Conservation (phyloP, 2,797 vertebrate species). For the Myotis pilosus region DNA sequence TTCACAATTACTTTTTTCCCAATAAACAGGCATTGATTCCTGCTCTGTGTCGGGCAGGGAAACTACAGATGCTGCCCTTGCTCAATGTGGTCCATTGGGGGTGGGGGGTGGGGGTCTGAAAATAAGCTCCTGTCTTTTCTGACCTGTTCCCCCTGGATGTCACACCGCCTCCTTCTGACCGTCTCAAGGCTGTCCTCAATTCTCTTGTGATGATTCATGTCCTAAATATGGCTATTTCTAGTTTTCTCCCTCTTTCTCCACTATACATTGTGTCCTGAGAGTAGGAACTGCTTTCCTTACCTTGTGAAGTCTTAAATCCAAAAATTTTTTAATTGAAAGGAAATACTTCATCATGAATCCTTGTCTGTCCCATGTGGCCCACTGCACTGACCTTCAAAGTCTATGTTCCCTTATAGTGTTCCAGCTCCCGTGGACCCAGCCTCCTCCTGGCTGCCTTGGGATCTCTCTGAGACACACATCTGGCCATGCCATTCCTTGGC, state of each 20-base stretch:
- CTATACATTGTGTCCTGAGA: neutral
- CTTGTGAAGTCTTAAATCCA: neutral
- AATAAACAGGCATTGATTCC: neutral
- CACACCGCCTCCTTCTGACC: neutral
- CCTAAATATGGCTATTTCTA: neutral
- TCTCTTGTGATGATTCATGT: neutral
- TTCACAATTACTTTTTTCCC: neutral
- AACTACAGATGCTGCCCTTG: fast-evolving
- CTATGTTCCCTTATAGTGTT: neutral
- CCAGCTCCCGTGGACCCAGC: neutral
- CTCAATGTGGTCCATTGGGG: neutral
- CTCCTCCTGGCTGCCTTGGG: neutral
- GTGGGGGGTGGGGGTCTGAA: neutral
- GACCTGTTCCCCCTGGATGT: neutral
- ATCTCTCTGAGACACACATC: neutral
- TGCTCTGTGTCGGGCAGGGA: neutral
- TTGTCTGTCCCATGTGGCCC: neutral
- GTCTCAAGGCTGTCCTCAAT: neutral
- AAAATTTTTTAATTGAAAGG: neutral
- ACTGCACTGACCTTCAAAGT: neutral
- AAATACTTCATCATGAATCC: neutral
- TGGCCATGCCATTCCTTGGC: no score
- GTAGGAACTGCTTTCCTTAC: neutral
- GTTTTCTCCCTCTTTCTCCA: neutral
- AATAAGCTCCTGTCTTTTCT: neutral